Base-by-base conservation (phyloP, 2,113 vertebrate genomes). In the Epinephelus lanceolatus region DNA sequence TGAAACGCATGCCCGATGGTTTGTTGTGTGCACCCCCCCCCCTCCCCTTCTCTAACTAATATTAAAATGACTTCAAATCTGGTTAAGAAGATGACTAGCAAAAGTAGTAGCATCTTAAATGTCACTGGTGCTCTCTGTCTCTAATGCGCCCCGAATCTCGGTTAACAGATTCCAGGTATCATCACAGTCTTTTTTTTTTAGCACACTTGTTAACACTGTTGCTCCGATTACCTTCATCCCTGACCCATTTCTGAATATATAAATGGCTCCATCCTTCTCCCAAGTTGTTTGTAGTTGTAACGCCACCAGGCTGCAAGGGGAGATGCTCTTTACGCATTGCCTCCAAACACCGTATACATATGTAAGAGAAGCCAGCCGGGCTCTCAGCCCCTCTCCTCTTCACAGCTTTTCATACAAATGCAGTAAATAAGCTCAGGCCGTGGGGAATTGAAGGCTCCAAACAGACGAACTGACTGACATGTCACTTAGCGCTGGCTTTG, bases 361-460 rank as follows among this genome's bases (percentile, higher is more conserved):
- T 94, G 93, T 93, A 94, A 90, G 86, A 94, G 93, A 45, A 91
- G 87, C 59, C 77, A 78, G 85, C 53, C 69, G 7, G 84, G 84
- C 91, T 91, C 87, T 91, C 87, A 90, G 90, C 86, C 85, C 42
- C 80, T 85, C 84, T 85, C 76, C 89, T 91, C 86, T 80, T 87
- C 80, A 1, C 91, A 80, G 94, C 88, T 94, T 95, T 94, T 94
- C 91, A 90, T 94, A 92, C 92, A 94, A 94, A 94, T 91, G 92
- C 85, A 72, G 94, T 95, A 95, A 96, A 96, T 96, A 96, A 94
- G 92, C 91, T 83, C 65, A 59, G 76, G 90, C 89, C 87, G 71
- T 83, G 86, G 94, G 91, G 90, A 93, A 90, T 92, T 87, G 88
- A 87, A 93, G 91, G 93, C 94, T 93, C 91, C 92, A 91, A 93